Base-by-base conservation (phyloP, 2,888 invertebrate genomes). In the Nebria salina region DNA sequence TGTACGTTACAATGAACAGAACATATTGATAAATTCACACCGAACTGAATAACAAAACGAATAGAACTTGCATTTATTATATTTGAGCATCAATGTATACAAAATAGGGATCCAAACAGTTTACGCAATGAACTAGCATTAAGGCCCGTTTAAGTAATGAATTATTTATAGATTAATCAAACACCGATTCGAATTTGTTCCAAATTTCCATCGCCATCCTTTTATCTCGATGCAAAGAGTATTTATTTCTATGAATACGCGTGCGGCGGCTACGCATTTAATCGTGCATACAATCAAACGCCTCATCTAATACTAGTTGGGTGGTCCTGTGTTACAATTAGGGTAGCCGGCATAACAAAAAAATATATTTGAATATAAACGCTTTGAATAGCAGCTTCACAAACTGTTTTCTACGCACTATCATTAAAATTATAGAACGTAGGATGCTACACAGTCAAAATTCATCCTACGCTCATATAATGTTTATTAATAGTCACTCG, bases 241-340 rank as follows among this genome's bases (percentile, higher is more conserved):
- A 4, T 54, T 11, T 54, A 1, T 43, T 8, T 54, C 8, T 54
- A 54, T 54, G 54, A 54, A 54, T 54, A 54, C 54, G 54, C 54
- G 54, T 54, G 54, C 54, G 54, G 54, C 54, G 54, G 54, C 54
- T 54, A 54, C 54, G 54, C 7, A 54, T 54, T 54, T 11, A 54
- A 54, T 54, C 54, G 54, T 70, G 25, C 70, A 25, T 70, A 70
- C 34, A 70, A 70, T 70, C 70, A 70, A 26, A 70, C 20, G 70
- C 25, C 25, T n/a, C 76, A 76, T 76, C 1, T 75, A 64, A 75
- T 64, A 11, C 64, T 25, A 75, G 34, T 65, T 76, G 76, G 65
- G 76, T 76, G 76, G 76, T 76, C 76, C 65, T 41, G 34, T 73
- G 64, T 76, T 76, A 65, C 43, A 76, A 76, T 76, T 76, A 76